Conservation (phyloP, 2,797 vertebrate species). For the Cygnus olor region DNA sequence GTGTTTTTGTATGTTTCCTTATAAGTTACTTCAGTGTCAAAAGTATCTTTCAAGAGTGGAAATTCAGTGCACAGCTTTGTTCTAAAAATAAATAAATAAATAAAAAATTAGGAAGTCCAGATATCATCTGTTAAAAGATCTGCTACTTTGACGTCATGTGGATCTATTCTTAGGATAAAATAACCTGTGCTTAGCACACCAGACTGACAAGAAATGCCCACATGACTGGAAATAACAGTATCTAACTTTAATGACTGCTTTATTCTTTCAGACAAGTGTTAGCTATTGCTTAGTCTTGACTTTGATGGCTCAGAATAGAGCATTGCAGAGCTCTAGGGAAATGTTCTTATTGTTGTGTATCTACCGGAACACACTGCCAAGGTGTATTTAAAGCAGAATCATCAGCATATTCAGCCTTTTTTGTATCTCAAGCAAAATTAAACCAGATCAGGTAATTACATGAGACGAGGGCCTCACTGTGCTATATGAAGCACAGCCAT, state of each 20-base stretch:
- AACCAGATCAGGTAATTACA: neutral
- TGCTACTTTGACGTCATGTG: neutral
- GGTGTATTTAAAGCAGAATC: neutral
- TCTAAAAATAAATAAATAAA: neutral
- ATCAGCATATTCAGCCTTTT: neutral
- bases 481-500: neutral
- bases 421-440: neutral
- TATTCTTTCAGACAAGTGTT: constrained; percentile 3
- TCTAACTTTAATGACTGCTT: constrained; percentile 10
- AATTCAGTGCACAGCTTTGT: neutral
- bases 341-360: neutral
- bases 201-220: neutral
- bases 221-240: constrained; percentile 2
- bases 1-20: neutral
- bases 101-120: neutral
- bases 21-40: neutral
- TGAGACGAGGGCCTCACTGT: neutral
- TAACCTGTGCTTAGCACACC: neutral
- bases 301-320: constrained; percentile 18
- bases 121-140: neutral
- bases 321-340: neutral
- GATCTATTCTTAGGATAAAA: constrained; percentile 16
- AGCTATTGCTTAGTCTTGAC: neutral
- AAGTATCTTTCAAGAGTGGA: neutral
- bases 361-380: neutral